These are phyloP conservation scores for Epinephelus cyanopodus DNA, from an alignment of 2,113 vertebrate species.

Conservation along the genomic window DNA sequence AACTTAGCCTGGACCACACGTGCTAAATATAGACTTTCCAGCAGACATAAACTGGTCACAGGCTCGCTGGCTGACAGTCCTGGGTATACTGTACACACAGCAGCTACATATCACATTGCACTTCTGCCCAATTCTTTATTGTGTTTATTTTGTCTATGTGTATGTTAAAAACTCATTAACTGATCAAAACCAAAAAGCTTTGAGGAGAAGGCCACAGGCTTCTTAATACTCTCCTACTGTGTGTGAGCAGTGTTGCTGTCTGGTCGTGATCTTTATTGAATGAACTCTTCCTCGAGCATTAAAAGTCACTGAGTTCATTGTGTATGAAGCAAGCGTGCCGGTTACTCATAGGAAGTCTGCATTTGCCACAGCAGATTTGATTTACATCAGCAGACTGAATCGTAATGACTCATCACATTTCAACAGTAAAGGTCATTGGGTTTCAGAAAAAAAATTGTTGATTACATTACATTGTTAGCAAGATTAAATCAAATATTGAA, in stretches of 20 bases:
- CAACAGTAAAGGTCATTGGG: background rate
- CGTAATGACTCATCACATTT: background rate
- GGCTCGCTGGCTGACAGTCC: background rate
- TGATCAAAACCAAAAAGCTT: background rate
- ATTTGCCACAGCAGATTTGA: conserved; percentile 2
- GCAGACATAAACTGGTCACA: conserved; percentile 9
- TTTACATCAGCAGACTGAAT: conserved; percentile 36
- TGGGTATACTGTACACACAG: background rate
- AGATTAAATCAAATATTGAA: background rate
- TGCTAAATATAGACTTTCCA: conserved; percentile 53
- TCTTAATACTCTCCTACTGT: background rate
- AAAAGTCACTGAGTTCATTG: background rate
- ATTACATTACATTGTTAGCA: background rate
- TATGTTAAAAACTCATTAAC: background rate
- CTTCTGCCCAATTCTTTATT: too few relatives aligned
- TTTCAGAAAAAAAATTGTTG: conserved; percentile 3
- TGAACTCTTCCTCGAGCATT: background rate
- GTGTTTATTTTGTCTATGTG: background rate
- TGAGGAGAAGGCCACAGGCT: background rate
- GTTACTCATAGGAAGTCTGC: conserved; percentile 5
- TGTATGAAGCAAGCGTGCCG: background rate
- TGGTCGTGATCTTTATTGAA: background rate
- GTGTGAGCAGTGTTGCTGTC: background rate
- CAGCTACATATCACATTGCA: background rate
- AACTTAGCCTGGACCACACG: conserved; percentile 25